phyloP scores from a whole-genome alignment of 1,140 invertebrate species.

The Spodoptera litura region DNA sequence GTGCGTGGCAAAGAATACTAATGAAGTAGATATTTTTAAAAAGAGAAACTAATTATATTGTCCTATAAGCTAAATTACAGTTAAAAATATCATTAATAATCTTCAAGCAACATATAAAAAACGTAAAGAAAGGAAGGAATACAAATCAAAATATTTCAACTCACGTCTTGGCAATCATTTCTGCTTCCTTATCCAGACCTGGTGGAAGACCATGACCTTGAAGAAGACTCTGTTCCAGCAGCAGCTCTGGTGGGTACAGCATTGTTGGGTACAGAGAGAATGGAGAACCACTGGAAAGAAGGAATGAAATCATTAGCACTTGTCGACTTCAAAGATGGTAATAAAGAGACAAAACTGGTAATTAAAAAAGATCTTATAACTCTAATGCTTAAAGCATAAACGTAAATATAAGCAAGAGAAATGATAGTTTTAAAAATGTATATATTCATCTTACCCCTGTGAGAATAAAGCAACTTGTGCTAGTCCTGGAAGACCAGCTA shows the following conservation, averaged over 20 bases:
- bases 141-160: conserved; percentile 49
- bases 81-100: too few relatives aligned
- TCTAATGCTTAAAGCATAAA: not conserved
- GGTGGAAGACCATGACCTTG: conserved; percentile 76
- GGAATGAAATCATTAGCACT: conserved; percentile 10
- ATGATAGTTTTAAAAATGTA: not conserved
- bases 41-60: too few relatives aligned
- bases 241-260: conserved; percentile 84
- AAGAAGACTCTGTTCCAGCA: conserved; percentile 81
- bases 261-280: conserved; percentile 84
- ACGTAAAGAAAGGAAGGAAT: not conserved
- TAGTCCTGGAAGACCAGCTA: conserved; percentile 78
- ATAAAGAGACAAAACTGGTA: not conserved
- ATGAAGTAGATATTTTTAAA: too few relatives aligned
- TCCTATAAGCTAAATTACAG: too few relatives aligned
- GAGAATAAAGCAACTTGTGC: conserved; percentile 82
- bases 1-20: too few relatives aligned
- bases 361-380: not conserved
- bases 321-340: not conserved
- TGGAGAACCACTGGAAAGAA: conserved; percentile 75
- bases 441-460: conserved; percentile 71
- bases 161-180: conserved; percentile 83
- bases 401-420: not conserved
- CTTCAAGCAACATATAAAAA: not conserved
- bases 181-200: conserved; percentile 81